Percentiles rank a stretch among this genome's conserved stretches.
phyloP scores from a whole-genome alignment of 2,797 vertebrate species.

The Myoxocephalus aenaeus region DNA sequence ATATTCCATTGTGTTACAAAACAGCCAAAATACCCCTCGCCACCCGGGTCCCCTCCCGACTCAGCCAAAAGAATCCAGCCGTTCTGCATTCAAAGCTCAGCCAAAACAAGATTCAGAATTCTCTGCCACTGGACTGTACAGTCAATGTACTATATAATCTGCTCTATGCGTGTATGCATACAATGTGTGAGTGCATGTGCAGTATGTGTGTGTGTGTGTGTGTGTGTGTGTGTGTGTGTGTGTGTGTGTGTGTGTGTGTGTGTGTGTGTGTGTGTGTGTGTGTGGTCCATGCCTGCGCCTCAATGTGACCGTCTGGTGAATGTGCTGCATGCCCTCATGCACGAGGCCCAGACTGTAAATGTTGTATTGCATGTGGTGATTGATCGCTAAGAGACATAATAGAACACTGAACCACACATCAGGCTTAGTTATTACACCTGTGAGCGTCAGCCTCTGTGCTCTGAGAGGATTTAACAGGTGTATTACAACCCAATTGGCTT shows the following conservation, averaged over 20 bases:
- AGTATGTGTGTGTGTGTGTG: slow-evolving; percentile 25
- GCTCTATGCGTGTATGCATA: slow-evolving; percentile 45
- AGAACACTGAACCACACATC: slow-evolving; percentile 55
- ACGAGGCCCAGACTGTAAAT: slow-evolving; percentile 67
- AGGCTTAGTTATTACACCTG: slow-evolving; percentile 48
- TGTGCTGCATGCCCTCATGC: slow-evolving; percentile 81
- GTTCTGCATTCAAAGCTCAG: slow-evolving; percentile 63
- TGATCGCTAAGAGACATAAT: slow-evolving; percentile 65
- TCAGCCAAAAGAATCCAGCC: slow-evolving; percentile 41
- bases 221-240: slow-evolving; percentile 39
- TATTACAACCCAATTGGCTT: slow-evolving; percentile 4
- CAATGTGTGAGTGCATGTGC: slow-evolving; percentile 43
- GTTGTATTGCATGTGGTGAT: slow-evolving; percentile 82
- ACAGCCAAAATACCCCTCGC: slow-evolving; percentile 26
- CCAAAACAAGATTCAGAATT: slow-evolving; percentile 57
- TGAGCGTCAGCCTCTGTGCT: slow-evolving; percentile 10
- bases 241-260: slow-evolving; percentile 26
- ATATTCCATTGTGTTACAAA: neutral
- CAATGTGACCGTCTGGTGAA: slow-evolving; percentile 75
- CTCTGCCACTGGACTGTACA: slow-evolving; percentile 67
- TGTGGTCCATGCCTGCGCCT: slow-evolving; percentile 62
- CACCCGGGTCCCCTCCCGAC: slow-evolving; percentile 10
- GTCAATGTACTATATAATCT: slow-evolving; percentile 43
- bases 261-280: slow-evolving; percentile 36
- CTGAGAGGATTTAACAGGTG: slow-evolving; percentile 14